Conservation (phyloP, 1,140 invertebrate genomes). For the Idris sp. region DNA sequence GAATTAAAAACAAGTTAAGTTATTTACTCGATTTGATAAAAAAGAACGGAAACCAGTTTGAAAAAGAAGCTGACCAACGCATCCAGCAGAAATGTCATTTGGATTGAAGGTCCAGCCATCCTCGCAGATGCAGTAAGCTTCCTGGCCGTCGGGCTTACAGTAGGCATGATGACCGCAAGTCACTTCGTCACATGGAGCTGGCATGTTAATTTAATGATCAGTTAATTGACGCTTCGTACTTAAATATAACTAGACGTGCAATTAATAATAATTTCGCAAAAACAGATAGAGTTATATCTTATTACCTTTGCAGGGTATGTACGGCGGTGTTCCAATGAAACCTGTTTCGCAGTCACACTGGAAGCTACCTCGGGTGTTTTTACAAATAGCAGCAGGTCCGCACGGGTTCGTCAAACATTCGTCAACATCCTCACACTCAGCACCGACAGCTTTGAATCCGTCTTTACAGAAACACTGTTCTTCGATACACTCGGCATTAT, state of each 20-base stretch:
- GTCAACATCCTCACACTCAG: slow-evolving; percentile 88
- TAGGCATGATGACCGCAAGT: slow-evolving; percentile 92
- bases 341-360: slow-evolving; percentile 92
- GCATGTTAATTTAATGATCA: slow-evolving; percentile 13
- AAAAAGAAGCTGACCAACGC: slow-evolving; percentile 81
- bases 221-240: background rate
- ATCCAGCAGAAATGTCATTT: slow-evolving; percentile 90
- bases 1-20: background rate
- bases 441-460: slow-evolving; percentile 89
- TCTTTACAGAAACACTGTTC: slow-evolving; percentile 93
- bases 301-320: slow-evolving; percentile 86
- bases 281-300: no score
- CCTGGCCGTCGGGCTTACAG: slow-evolving; percentile 91
- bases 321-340: slow-evolving; percentile 89
- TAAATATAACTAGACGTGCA: no score
- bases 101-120: slow-evolving; percentile 96
- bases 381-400: slow-evolving; percentile 88
- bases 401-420: slow-evolving; percentile 89
- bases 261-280: no score
- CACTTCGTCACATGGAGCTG: slow-evolving; percentile 93
- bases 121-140: slow-evolving; percentile 95
- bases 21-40: no score
- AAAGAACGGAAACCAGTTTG: slow-evolving; percentile 9
- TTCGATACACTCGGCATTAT: slow-evolving; percentile 93
- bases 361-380: slow-evolving; percentile 90